Evolutionary conservation across 2,797 vertebrate species (phyloP), one percentile per base, ranked within the genome.

Genomic region (Cryptoprocta ferox): DNA sequence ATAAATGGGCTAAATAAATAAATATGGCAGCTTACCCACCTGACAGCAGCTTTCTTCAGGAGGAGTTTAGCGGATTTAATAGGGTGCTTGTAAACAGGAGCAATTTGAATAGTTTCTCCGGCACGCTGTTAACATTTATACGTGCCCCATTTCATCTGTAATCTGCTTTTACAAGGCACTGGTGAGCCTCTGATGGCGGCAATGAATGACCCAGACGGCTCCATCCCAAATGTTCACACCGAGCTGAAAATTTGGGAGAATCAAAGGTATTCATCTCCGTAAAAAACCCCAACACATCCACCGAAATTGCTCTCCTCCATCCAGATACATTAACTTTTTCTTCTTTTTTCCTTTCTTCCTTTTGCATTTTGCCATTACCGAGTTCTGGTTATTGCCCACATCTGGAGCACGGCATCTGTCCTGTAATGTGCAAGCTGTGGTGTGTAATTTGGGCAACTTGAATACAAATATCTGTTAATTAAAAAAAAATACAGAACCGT

Each of bases 381-480:
- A 79, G 95, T 82, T 96, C 96, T 78, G 92, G 94, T 96, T 97
- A 97, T 97, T 89, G 86, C 97, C 95, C 95, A 79, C 98, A 98
- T 98, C 98, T 98, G 98, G 98, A 98, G 97, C 42, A 7, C 15
- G 92, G 96, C 97, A 97, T 97, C 97, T 98, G 98, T 95, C 98
- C 98, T 97, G 91, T 94, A 82, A 95, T 90, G 94, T 87, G 96
- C 97, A 97, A 94, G 96, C 98, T 97, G 98, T 26, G 66, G 95
- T 96, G 45, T 96, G 96, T 93, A 95, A 98, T 98, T 98, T 97
- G 98, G 97, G 97, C 96, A 98, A 98, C 97, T 98, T 75, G 97
- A 98, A 97, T 98, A 98, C 98, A 98, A 97, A 98, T 98, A 98
- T 98, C 98, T 98, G 97, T 98, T 98, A 98, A 98, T 98, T 98